A percentile compares a stretch with the other conserved stretches of the same genome.
These are phyloP conservation scores for Chymomyza caudatula DNA, from an alignment of 2,888 invertebrate species.

Conservation along the genomic window DNA sequence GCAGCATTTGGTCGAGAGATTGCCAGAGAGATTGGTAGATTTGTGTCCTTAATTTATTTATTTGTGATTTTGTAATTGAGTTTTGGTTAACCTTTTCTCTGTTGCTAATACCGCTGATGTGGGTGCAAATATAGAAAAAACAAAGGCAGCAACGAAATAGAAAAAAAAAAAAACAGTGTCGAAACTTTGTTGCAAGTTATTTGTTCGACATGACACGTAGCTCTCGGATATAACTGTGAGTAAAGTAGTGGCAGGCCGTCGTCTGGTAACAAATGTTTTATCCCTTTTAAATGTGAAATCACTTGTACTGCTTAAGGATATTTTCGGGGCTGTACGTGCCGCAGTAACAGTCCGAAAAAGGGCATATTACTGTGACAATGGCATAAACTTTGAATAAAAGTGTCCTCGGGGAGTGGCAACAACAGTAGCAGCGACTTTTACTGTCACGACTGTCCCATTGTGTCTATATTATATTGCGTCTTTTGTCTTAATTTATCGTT, in stretches of 20 bases:
- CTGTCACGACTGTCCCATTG: slow-evolving; percentile 11
- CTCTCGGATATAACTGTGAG: slow-evolving; percentile 10
- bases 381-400: slow-evolving; percentile 56
- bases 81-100: slow-evolving; percentile 40
- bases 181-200: slow-evolving; percentile 33
- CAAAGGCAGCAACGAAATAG: not conserved
- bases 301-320: slow-evolving; percentile 48
- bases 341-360: slow-evolving; percentile 32
- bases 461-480: slow-evolving; percentile 15
- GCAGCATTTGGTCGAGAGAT: slow-evolving; percentile 16
- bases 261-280: slow-evolving; percentile 1
- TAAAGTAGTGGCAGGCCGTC: not conserved
- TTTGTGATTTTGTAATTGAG: slow-evolving; percentile 69
- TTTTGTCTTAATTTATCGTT: slow-evolving; percentile 66
- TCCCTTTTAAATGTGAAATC: slow-evolving; percentile 37
- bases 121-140: slow-evolving; percentile 19
- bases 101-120: slow-evolving; percentile 22
- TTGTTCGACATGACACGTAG: slow-evolving; percentile 41
- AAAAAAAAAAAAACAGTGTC: not conserved
- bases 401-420: slow-evolving; percentile 43
- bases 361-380: slow-evolving; percentile 25
- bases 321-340: slow-evolving; percentile 43
- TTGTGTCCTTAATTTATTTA: slow-evolving; percentile 69
- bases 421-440: not conserved
- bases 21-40: slow-evolving; percentile 37